Conservation (phyloP, 2,888 invertebrate species). For the Parnassius glacialis region DNA sequence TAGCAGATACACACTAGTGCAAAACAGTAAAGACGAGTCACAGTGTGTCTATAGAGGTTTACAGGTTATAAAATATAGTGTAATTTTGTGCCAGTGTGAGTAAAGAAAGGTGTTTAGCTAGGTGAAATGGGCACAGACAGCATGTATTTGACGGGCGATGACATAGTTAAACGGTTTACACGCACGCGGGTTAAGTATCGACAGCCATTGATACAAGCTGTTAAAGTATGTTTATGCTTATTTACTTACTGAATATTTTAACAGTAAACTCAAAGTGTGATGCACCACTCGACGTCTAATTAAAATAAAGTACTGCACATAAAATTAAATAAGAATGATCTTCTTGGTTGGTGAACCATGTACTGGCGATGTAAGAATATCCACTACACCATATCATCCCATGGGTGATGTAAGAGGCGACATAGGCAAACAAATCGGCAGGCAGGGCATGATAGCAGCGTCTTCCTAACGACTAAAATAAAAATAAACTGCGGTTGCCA, state of each 20-base stretch:
- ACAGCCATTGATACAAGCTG: not conserved
- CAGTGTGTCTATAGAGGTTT: conserved; percentile 24
- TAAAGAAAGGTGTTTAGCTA: conserved; percentile 78
- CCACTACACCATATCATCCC: no score
- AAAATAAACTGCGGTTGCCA: no score
- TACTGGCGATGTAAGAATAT: no score
- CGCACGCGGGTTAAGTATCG: conserved; percentile 2
- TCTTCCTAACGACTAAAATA: no score
- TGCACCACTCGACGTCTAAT: no score
- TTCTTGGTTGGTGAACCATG: not conserved
- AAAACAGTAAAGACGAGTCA: conserved; percentile 27
- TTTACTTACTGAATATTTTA: no score
- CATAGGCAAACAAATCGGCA: no score
- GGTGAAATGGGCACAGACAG: conserved; percentile 71
- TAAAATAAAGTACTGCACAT: no score
- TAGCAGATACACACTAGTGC: conserved; percentile 29
- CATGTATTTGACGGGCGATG: conserved; percentile 40
- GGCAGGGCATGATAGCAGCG: no score
- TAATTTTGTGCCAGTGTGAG: conserved; percentile 51
- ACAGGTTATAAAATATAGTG: conserved; percentile 35
- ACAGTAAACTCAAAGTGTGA: no score
- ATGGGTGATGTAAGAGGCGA: no score
- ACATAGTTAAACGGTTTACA: conserved; percentile 46
- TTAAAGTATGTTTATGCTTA: not conserved
- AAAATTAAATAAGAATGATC: no score